Evolutionary conservation across 2,888 invertebrate species (phyloP).

Genomic region (Hydraecia micacea): DNA sequence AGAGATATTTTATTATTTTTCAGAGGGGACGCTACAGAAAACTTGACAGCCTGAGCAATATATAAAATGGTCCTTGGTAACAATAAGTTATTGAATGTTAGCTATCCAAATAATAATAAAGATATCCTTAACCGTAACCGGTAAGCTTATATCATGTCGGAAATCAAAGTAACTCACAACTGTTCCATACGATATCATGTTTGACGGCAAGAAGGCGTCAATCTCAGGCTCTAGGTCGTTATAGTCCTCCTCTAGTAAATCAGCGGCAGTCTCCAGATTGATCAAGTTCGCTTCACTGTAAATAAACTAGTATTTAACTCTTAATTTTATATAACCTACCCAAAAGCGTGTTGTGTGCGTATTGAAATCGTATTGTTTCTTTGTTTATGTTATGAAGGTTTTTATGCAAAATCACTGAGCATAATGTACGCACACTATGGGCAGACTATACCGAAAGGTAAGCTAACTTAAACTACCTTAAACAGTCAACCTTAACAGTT

Average conservation of each 20-base stretch:
- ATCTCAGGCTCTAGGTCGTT: conserved; percentile 35
- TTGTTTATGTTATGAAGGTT: neutral
- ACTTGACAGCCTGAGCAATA: neutral
- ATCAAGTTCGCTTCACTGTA: conserved; percentile 54
- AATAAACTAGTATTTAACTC: conserved; percentile 17
- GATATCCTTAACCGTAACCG: neutral
- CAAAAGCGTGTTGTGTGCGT: neutral
- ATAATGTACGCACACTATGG: neutral
- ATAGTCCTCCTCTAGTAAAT: conserved; percentile 47
- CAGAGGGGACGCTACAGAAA: neutral
- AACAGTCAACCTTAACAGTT: neutral
- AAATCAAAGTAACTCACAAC: conserved; percentile 54
- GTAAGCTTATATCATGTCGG: neutral
- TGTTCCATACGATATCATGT: conserved; percentile 41
- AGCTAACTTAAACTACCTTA: neutral
- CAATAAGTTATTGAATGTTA: neutral
- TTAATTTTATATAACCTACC: neutral
- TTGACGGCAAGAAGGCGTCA: conserved; percentile 43
- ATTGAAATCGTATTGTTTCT: neutral
- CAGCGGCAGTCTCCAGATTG: conserved; percentile 52
- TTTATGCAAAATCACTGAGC: neutral
- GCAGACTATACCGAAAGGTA: neutral
- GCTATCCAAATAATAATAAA: conserved; percentile 1
- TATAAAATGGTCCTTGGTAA: neutral
- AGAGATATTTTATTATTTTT: neutral